These are phyloP conservation scores for Cataglyphis cursor DNA, from an alignment of 2,888 invertebrate species.

Conservation along the genomic window DNA sequence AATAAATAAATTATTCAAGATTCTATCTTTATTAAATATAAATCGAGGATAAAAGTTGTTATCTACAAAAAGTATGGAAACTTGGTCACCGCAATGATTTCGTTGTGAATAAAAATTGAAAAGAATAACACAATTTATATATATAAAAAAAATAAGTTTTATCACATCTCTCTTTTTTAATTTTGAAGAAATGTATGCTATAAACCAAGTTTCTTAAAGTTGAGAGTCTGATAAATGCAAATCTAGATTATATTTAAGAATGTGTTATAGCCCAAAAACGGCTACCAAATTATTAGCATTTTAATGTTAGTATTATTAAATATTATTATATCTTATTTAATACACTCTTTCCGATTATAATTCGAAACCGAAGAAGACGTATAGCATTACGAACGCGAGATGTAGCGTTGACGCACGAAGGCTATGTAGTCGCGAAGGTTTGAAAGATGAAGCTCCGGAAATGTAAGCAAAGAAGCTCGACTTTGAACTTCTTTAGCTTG, in stretches of 20 bases:
- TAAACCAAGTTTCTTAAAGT: background rate
- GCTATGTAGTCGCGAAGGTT: too few relatives aligned
- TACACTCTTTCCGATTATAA: too few relatives aligned
- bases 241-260: background rate
- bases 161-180: background rate
- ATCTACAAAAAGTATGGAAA: background rate
- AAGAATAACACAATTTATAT: background rate
- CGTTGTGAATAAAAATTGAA: background rate
- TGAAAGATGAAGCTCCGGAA: too few relatives aligned
- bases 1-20: background rate
- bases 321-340: too few relatives aligned
- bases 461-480: too few relatives aligned
- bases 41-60: background rate
- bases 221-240: background rate
- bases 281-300: too few relatives aligned
- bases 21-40: background rate
- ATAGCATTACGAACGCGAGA: too few relatives aligned
- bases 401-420: too few relatives aligned
- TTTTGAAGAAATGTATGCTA: background rate
- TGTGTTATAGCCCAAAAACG: background rate
- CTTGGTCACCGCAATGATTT: background rate
- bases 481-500: too few relatives aligned
- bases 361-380: too few relatives aligned
- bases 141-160: background rate
- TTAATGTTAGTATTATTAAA: too few relatives aligned